Base-by-base conservation (phyloP, 2,797 vertebrate genomes). In the Poliocrania exsul region DNA sequence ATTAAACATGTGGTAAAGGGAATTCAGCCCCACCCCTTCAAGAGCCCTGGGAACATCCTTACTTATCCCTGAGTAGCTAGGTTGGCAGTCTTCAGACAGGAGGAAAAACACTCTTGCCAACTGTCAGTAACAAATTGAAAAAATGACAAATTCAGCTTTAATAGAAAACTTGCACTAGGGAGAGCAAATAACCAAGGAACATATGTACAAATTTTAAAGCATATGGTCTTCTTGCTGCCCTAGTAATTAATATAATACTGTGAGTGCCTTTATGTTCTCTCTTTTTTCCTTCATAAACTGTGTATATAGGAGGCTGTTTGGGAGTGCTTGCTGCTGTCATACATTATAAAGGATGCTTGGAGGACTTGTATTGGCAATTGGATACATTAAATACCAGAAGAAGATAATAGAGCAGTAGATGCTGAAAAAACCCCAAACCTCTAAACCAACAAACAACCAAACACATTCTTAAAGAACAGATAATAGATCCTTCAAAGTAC, bases 171-270 rank as follows among this genome's bases (percentile, higher is more conserved):
- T 92, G 66, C 87, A 75, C 66, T 31, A 29, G 65, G 79, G 75
- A 92, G 44, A 94, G 15, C 44, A 91, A 92, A 95, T 93, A 91
- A 62, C 79, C 75, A 90, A 94, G 35, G 58, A 94, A 90, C 75
- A 92, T 92, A 93, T 91, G 94, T 58, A 94, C 33, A 79, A 53
- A 86, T 81, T 94, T 92, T 92, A 93, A 92, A 91, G 38, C 86
- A 91, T 94, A 94, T 93, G 93, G 72, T 40, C 72, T 93, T 87
- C 85, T 95, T 93, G 21, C 33, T 90, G 54, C 89, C 69, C 40
- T 81, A 78, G 54, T 88, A 92, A 93, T 93, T 94, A 91, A 91
- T 91, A 81, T 60, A 88, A 91, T 93, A 88, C 13, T 72, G 8
- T 47, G 38, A 92, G 57, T 62, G 14, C 35, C 37, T 93, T 95